Conservation (phyloP, 2,888 invertebrate species). For the Odontomyia ornata region DNA sequence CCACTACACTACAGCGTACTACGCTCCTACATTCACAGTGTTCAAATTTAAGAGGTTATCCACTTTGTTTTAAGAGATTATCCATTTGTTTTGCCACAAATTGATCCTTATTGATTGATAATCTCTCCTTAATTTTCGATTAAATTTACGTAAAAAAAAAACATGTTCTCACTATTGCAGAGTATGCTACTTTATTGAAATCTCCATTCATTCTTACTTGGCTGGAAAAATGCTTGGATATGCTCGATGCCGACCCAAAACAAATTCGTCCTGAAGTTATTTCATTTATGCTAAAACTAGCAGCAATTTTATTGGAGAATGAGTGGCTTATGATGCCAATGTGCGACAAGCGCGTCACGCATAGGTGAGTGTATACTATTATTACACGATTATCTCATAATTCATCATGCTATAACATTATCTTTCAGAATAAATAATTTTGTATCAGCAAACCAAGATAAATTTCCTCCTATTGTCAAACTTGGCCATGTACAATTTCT, state of each 20-base stretch:
- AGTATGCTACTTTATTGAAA: conserved; percentile 59
- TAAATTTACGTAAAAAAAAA: too few species aligned
- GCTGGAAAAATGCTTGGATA: conserved; percentile 63
- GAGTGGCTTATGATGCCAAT: conserved; percentile 71
- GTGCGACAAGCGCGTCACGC: conserved; percentile 61
- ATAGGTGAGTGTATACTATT: conserved; percentile 53
- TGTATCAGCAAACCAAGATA: conserved; percentile 53
- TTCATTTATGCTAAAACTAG: conserved; percentile 73
- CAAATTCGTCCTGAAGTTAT: conserved; percentile 64
- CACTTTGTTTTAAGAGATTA: too few species aligned
- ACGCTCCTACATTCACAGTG: too few species aligned
- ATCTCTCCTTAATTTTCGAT: too few species aligned
- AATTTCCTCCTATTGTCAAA: conserved; percentile 70
- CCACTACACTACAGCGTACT: too few species aligned
- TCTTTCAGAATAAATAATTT: conserved; percentile 55
- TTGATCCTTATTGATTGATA: too few species aligned
- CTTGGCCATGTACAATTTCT: conserved; percentile 74
- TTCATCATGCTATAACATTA: too few species aligned
- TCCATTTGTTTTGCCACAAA: too few species aligned
- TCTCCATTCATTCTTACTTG: conserved; percentile 63
- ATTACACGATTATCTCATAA: too few species aligned
- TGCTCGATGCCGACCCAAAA: conserved; percentile 59
- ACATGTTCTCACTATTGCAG: too few species aligned
- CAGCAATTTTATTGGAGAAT: conserved; percentile 68
- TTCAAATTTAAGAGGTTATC: too few species aligned